Conservation (phyloP, 1,140 invertebrate genomes). For the Cydia amplana region DNA sequence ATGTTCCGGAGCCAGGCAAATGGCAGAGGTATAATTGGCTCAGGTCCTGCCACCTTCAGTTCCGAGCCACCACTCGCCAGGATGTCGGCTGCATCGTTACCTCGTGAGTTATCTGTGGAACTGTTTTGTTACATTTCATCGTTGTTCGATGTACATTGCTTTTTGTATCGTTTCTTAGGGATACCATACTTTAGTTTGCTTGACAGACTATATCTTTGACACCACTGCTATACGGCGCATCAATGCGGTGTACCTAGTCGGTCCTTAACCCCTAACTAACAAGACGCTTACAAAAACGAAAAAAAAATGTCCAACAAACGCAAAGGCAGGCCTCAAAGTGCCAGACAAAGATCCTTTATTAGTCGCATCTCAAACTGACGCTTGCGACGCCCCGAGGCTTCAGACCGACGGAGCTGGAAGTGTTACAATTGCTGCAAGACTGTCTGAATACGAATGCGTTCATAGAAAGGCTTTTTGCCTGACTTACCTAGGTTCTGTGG, state of each 20-base stretch:
- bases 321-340: conserved; percentile 3
- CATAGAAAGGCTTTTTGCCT: not conserved
- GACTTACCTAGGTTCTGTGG: not conserved
- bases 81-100: no score
- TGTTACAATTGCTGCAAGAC: not conserved
- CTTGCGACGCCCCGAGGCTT: not conserved
- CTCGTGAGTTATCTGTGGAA: no score
- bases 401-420: not conserved
- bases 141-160: no score
- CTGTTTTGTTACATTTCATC: no score
- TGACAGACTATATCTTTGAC: not conserved
- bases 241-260: not conserved
- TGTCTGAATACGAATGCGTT: not conserved
- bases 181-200: no score
- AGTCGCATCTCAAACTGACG: conserved; percentile 7
- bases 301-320: not conserved
- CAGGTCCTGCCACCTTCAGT: no score
- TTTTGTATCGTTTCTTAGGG: no score
- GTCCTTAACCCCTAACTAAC: not conserved
- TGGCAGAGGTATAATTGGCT: no score
- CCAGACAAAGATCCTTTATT: conserved; percentile 16
- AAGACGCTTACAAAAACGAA: conserved; percentile 1
- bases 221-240: not conserved
- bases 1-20: no score
- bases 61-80: no score